Evolutionary conservation across 2,113 vertebrate genomes (phyloP).

Genomic region (Perca schrenkii): DNA sequence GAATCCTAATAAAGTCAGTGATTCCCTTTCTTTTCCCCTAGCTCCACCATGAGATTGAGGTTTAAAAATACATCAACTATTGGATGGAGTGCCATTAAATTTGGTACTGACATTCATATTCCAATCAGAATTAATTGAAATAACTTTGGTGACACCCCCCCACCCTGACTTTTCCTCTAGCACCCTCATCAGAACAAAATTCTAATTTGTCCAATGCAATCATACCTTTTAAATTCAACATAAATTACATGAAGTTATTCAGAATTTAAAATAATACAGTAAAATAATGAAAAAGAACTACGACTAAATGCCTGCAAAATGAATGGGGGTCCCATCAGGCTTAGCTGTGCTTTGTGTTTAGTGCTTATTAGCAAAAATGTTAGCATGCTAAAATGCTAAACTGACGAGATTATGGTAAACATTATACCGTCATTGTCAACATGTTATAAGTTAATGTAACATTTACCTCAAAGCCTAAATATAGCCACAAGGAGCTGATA

Average conservation of each 20-base stretch:
- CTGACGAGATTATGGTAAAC: background rate
- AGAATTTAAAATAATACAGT: no score
- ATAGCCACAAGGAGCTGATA: background rate
- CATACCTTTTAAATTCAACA: no score
- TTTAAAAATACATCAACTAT: background rate
- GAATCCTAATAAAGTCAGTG: no score
- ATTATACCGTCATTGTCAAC: background rate
- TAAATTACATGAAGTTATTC: no score
- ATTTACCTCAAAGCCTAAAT: background rate
- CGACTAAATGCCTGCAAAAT: no score
- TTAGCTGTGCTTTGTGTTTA: background rate
- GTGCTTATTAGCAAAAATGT: background rate
- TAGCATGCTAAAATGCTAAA: background rate
- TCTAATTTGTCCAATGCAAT: no score
- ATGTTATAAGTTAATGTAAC: background rate
- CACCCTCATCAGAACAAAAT: no score
- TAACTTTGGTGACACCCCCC: background rate
- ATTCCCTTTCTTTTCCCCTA: background rate
- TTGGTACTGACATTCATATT: background rate
- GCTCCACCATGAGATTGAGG: background rate
- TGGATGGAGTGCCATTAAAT: background rate
- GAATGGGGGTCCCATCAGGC: no score
- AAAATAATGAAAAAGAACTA: no score
- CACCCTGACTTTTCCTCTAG: no score
- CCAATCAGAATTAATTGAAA: background rate